Evolutionary conservation across 1,140 invertebrate genomes (phyloP).

Genomic region (Drosophila aff.): DNA sequence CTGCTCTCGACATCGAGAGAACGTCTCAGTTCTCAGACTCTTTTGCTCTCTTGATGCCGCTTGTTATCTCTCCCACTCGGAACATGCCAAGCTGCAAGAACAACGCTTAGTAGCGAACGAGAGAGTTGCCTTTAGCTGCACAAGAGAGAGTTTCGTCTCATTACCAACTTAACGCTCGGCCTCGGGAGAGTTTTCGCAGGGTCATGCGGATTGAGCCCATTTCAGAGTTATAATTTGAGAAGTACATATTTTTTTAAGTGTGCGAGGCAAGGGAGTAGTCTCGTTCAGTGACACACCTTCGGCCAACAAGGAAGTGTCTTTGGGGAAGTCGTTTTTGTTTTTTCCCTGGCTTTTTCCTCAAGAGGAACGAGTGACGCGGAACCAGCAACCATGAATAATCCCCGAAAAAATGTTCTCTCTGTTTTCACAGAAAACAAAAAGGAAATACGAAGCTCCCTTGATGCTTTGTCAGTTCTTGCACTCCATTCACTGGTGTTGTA

Average conservation of each 20-base stretch:
- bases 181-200: background rate
- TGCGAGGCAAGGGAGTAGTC: constrained; percentile 2
- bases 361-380: constrained; percentile 38
- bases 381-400: constrained; percentile 66
- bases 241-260: constrained; percentile 8
- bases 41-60: background rate
- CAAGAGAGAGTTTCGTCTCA: background rate
- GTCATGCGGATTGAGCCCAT: background rate
- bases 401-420: constrained; percentile 47
- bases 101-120: background rate
- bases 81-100: background rate
- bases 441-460: constrained; percentile 13
- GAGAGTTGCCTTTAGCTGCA: background rate
- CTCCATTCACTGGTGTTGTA: background rate
- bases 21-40: background rate
- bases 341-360: background rate
- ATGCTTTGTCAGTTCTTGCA: constrained; percentile 3
- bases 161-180: background rate
- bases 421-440: constrained; percentile 3
- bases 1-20: too few species aligned
- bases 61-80: too few species aligned
- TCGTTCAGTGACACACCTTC: constrained; percentile 75
- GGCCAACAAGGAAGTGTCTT: constrained; percentile 64
- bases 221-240: background rate
- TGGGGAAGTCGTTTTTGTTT: constrained; percentile 9